Evolutionary conservation across 53 echinoderm and acorn worm genomes (phyloP).

Genomic region (Actinopyga echinites): DNA sequence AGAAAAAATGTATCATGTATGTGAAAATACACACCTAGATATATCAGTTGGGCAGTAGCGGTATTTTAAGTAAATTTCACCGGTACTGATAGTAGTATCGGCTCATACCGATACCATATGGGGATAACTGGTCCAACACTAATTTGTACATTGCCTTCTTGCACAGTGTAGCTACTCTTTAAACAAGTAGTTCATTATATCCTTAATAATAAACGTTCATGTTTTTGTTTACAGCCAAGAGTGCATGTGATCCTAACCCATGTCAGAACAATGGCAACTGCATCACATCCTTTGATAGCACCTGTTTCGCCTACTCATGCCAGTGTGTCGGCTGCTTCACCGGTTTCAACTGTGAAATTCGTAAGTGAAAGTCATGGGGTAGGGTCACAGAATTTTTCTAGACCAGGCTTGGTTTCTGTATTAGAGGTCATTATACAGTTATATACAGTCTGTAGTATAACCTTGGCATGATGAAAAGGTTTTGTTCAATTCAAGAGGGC

Average conservation of each 20-base stretch:
- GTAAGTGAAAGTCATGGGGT: neutral
- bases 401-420: neutral
- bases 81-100: no score
- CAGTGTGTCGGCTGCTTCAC: conserved; percentile 18
- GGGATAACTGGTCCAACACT: no score
- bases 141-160: neutral
- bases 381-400: no score
- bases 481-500: neutral
- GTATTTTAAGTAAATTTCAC: no score
- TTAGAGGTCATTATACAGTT: neutral
- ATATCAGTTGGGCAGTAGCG: no score
- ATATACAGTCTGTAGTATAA: neutral
- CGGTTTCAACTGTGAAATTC: conserved; percentile 27
- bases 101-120: no score
- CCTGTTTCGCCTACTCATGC: conserved; percentile 12
- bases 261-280: conserved; percentile 14
- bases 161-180: neutral
- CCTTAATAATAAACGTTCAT: neutral
- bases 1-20: no score
- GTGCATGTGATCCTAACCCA: conserved; percentile 9
- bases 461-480: neutral
- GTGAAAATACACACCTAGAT: no score
- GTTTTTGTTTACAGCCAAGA: neutral
- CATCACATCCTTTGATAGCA: neutral
- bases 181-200: neutral